These are phyloP conservation scores for Ursus arctos DNA, from an alignment of 2,113 vertebrate genomes.

Conservation along the genomic window DNA sequence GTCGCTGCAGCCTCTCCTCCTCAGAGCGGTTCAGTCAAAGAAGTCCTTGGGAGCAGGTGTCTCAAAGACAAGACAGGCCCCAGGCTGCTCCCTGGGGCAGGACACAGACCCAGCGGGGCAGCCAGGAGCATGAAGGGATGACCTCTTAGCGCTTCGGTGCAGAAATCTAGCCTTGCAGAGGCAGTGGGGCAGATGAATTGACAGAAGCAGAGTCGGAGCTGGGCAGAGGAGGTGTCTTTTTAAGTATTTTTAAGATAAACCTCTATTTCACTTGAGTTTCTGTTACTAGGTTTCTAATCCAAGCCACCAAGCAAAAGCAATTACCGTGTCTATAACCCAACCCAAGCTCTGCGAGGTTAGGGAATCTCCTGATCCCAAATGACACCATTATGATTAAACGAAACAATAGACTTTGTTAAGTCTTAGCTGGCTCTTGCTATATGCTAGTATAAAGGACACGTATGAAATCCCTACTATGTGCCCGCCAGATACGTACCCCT, in stretches of 20 bases:
- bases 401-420: neutral
- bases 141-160: neutral
- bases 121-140: neutral
- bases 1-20: too few relatives aligned
- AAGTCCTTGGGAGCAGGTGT: neutral
- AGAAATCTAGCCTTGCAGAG: neutral
- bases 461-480: neutral
- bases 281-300: neutral
- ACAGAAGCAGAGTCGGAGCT: neutral
- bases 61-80: neutral
- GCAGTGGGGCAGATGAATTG: neutral
- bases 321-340: neutral
- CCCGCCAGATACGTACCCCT: neutral
- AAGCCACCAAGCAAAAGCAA: neutral
- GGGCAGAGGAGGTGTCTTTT: neutral
- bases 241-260: neutral
- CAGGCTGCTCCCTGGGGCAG: neutral
- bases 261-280: neutral
- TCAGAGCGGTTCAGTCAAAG: neutral
- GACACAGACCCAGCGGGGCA: neutral
- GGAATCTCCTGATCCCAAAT: neutral
- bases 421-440: neutral
- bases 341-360: neutral
- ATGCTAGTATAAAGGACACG: neutral
- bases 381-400: neutral